phyloP scores from a whole-genome alignment of 2,888 invertebrate genomes.

The Clostera curtula region DNA sequence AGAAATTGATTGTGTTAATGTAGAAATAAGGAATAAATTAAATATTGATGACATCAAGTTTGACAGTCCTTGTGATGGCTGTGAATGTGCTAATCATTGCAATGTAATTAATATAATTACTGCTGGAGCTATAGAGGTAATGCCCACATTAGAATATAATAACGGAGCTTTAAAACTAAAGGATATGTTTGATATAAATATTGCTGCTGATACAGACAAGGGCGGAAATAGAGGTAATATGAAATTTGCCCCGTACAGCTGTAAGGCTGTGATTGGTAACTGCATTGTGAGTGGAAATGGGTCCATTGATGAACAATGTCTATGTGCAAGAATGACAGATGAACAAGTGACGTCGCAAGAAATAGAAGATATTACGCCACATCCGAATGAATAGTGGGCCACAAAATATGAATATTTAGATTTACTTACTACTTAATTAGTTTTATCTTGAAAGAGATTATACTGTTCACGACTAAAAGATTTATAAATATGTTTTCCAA shows the following conservation, averaged over 20 bases:
- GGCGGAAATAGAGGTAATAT: constrained; percentile 9
- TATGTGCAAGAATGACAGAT: constrained; percentile 59
- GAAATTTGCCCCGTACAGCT: constrained; percentile 41
- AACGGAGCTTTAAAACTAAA: constrained; percentile 52
- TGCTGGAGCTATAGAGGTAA: constrained; percentile 4
- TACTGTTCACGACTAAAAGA: no score
- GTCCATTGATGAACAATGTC: constrained; percentile 50
- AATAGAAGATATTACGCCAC: constrained; percentile 59
- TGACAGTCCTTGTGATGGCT: constrained; percentile 27
- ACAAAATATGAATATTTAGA: no score
- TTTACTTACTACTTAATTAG: no score
- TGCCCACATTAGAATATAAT: constrained; percentile 39
- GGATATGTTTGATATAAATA: constrained; percentile 42
- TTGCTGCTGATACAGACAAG: constrained; percentile 14
- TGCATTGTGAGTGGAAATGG: constrained; percentile 59
- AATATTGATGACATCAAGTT: constrained; percentile 6
- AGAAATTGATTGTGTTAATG: constrained; percentile 24
- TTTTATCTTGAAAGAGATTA: no score
- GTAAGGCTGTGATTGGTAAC: constrained; percentile 55
- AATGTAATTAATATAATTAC: constrained; percentile 12
- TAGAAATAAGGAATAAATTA: constrained; percentile 11
- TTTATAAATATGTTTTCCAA: constrained; percentile 1
- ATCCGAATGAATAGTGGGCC: constrained; percentile 32
- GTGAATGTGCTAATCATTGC: constrained; percentile 32
- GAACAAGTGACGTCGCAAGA: constrained; percentile 51